These are phyloP conservation scores for Chloropsis hardwickii DNA, from an alignment of 2,113 vertebrate genomes.

Conservation along the genomic window DNA sequence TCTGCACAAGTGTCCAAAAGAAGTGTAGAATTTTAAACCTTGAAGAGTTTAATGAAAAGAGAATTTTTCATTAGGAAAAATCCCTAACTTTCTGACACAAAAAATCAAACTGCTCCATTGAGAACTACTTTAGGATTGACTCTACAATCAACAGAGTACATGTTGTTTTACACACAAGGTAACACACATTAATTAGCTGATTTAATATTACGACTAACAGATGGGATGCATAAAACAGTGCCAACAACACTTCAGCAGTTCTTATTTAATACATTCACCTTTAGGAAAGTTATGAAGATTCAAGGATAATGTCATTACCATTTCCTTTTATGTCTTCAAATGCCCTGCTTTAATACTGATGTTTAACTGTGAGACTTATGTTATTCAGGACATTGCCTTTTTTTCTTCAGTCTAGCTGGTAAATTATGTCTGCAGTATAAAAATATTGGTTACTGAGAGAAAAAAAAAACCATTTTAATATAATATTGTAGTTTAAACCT, in stretches of 20 bases:
- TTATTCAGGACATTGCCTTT: not conserved
- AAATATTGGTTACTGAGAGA: not conserved
- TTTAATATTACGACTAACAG: constrained; percentile 38
- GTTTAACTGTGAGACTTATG: not conserved
- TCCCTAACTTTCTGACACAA: not conserved
- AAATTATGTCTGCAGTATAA: not conserved
- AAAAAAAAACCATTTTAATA: not conserved
- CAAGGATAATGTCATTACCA: constrained; percentile 44
- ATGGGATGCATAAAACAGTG: constrained; percentile 40
- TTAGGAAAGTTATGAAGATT: constrained; percentile 44
- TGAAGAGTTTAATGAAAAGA: not conserved
- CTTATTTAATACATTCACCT: constrained; percentile 57
- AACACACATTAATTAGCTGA: constrained; percentile 38
- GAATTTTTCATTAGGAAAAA: not conserved
- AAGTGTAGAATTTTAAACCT: not conserved
- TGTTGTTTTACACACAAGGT: constrained; percentile 44
- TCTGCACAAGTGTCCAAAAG: not conserved
- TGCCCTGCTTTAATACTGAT: not conserved
- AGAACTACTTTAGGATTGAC: not conserved
- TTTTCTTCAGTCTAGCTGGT: not conserved
- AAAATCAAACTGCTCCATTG: not conserved
- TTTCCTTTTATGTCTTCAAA: constrained; percentile 22
- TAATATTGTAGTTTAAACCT: not conserved
- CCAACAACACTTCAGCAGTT: constrained; percentile 46
- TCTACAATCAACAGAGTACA: not conserved